A percentile compares a stretch with the other conserved stretches of the same genome.
These are phyloP conservation scores for Volucella zonaria DNA, from an alignment of 2,888 invertebrate genomes.

Conservation along the genomic window DNA sequence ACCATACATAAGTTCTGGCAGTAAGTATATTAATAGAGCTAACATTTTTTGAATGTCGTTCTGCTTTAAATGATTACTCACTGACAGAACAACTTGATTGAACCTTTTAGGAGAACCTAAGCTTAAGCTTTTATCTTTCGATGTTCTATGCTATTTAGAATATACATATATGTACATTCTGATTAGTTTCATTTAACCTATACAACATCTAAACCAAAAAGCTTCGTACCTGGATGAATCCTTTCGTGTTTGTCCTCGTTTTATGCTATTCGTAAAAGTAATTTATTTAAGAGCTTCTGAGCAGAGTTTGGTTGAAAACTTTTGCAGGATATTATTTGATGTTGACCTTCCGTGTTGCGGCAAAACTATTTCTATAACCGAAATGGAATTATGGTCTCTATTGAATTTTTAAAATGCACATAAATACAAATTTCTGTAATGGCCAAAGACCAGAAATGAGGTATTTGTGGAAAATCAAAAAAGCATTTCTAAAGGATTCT, in stretches of 20 bases:
- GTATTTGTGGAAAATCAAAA: neutral
- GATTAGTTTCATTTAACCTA: too few species aligned
- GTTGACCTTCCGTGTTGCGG: conserved; percentile 58
- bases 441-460: conserved; percentile 3
- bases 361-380: conserved; percentile 45
- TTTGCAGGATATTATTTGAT: conserved; percentile 40
- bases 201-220: too few species aligned
- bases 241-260: too few species aligned
- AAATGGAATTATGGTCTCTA: conserved; percentile 41
- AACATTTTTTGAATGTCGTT: too few species aligned
- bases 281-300: conserved; percentile 63
- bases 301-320: conserved; percentile 22
- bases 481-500: neutral
- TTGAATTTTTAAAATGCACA: conserved; percentile 37
- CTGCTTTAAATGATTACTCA: too few species aligned
- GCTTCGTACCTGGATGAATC: too few species aligned
- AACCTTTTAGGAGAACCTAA: neutral
- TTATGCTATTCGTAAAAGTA: conserved; percentile 32
- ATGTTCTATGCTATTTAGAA: too few species aligned
- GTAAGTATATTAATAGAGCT: too few species aligned
- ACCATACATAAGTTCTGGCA: too few species aligned
- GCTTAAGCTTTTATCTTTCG: neutral
- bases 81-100: too few species aligned
- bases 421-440: conserved; percentile 26
- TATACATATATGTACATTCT: too few species aligned